A percentile compares a stretch with the other conserved stretches of the same genome.
Evolutionary conservation across 2,113 vertebrate species (phyloP).

Genomic region (Carassius gibelio): DNA sequence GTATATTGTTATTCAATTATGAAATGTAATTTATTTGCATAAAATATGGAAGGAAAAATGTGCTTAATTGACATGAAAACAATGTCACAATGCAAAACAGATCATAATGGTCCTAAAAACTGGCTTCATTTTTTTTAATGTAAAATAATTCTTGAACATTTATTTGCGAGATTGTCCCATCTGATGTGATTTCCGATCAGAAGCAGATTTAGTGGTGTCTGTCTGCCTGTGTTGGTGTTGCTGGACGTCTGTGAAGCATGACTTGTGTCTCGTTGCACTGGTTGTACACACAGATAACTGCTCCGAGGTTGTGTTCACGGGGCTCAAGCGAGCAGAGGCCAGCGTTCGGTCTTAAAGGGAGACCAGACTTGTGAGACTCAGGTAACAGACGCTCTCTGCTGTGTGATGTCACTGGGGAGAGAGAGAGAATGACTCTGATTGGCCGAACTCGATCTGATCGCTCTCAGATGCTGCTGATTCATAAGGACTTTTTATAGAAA

Average conservation of each 20-base stretch:
- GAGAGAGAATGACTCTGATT: constrained; percentile 38
- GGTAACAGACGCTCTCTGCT: constrained; percentile 77
- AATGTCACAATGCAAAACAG: background rate
- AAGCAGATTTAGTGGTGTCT: background rate
- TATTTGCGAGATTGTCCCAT: background rate
- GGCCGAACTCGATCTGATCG: constrained; percentile 7
- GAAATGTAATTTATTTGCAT: too few relatives aligned
- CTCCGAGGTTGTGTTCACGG: constrained; percentile 95
- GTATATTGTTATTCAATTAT: background rate
- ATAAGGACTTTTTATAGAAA: background rate
- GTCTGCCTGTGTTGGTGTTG: background rate
- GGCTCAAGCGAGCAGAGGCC: constrained; percentile 91
- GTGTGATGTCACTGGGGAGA: constrained; percentile 32
- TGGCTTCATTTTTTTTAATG: background rate
- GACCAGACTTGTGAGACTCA: constrained; percentile 76
- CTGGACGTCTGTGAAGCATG: background rate
- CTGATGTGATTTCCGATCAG: background rate
- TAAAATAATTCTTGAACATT: background rate
- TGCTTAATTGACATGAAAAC: background rate
- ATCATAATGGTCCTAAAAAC: background rate
- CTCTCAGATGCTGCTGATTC: background rate
- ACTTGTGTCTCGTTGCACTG: constrained; percentile 77
- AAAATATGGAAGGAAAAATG: background rate
- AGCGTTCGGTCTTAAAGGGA: constrained; percentile 89
- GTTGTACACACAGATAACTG: constrained; percentile 94